A percentile compares a stretch with the other conserved stretches of the same genome.
Conservation (phyloP, 2,888 invertebrate genomes). For the Cinara cedri region DNA sequence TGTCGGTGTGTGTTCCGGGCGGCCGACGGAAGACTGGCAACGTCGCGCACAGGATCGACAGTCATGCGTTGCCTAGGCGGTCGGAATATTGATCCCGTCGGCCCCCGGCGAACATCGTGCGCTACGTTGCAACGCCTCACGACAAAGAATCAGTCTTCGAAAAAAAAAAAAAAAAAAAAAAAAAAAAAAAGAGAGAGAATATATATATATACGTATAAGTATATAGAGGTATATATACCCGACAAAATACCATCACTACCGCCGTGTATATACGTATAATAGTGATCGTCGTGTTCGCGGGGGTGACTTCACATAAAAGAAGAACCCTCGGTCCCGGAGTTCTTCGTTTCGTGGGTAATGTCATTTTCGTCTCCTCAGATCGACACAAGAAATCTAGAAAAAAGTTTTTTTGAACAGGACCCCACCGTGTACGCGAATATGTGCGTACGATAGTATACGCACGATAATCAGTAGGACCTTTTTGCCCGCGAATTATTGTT, state of each 20-base stretch:
- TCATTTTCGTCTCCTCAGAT: too few species aligned
- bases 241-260: background rate
- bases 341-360: too few species aligned
- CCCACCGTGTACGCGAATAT: too few species aligned
- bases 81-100: slow-evolving; percentile 57
- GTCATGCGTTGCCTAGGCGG: slow-evolving; percentile 55
- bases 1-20: slow-evolving; percentile 25
- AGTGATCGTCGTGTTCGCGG: background rate
- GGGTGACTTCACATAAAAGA: slow-evolving; percentile 49
- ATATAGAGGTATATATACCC: slow-evolving; percentile 15
- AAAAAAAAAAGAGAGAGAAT: too few species aligned
- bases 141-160: slow-evolving; percentile 53
- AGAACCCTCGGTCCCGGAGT: background rate
- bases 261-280: too few species aligned
- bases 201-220: too few species aligned
- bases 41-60: slow-evolving; percentile 55
- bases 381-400: too few species aligned
- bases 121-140: slow-evolving; percentile 56
- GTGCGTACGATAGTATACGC: too few species aligned
- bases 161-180: slow-evolving; percentile 40
- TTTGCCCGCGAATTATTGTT: too few species aligned
- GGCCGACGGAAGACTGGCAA: slow-evolving; percentile 45
- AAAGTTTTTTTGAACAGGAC: too few species aligned
- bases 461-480: too few species aligned
- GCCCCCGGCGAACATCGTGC: slow-evolving; percentile 48